Conservation (phyloP, 1,140 invertebrate species). For the Heliconius nattereri region DNA sequence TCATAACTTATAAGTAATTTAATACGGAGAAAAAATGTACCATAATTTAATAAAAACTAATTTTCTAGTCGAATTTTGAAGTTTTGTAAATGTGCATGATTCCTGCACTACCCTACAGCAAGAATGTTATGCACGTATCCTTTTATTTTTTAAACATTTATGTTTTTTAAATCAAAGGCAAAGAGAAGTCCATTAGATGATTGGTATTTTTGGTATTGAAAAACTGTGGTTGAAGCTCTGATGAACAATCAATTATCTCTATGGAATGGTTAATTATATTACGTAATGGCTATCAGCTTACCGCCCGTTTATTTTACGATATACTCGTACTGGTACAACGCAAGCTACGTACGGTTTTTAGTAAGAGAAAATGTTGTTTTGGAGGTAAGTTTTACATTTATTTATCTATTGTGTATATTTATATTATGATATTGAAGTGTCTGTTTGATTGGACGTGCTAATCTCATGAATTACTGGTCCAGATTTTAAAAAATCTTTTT, state of each 20-base stretch:
- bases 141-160: conserved; percentile 59
- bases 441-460: not conserved
- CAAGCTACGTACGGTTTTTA: not conserved
- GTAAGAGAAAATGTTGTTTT: not conserved
- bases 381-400: not conserved
- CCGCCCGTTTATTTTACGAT: conserved; percentile 27
- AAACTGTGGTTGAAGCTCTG: conserved; percentile 38
- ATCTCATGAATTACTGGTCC: too few relatives aligned
- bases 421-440: not conserved
- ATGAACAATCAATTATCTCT: conserved; percentile 43
- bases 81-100: conserved; percentile 73
- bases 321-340: not conserved
- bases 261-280: conserved; percentile 45
- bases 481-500: too few relatives aligned
- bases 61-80: conserved; percentile 56
- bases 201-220: conserved; percentile 47
- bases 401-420: not conserved
- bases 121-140: conserved; percentile 74
- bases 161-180: conserved; percentile 65
- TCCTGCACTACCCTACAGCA: conserved; percentile 74
- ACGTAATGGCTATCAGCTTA: conserved; percentile 41
- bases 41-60: not conserved
- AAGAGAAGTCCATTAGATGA: conserved; percentile 69
- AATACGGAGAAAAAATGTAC: not conserved
- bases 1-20: too few relatives aligned